A percentile compares a stretch with the other conserved stretches of the same genome.
phyloP scores from a whole-genome alignment of 2,797 vertebrate species.

The Anguilla obscura region DNA sequence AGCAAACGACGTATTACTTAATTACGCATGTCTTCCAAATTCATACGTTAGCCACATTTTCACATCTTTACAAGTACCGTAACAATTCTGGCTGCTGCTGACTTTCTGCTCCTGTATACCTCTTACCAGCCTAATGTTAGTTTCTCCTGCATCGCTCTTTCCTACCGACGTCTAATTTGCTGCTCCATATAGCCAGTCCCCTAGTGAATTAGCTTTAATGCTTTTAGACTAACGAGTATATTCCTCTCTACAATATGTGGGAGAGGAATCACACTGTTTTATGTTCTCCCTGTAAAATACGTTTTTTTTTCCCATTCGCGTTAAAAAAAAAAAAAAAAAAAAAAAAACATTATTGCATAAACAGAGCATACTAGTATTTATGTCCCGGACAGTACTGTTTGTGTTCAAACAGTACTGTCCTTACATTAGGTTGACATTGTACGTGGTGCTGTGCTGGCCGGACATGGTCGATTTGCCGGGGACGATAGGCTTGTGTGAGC shows the following conservation, averaged over 20 bases:
- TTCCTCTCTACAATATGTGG: not conserved
- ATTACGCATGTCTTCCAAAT: not conserved
- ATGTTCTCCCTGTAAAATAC: not conserved
- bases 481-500: not conserved
- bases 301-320: not conserved
- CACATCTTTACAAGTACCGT: not conserved
- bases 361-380: not conserved
- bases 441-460: not conserved
- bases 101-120: not conserved
- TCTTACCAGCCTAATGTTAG: not conserved
- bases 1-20: not conserved
- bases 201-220: conserved; percentile 7
- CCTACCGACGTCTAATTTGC: not conserved
- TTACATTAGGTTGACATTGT: not conserved
- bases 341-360: not conserved
- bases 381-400: not conserved
- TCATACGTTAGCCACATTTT: not conserved
- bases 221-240: not conserved
- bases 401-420: not conserved
- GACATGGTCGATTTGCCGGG: not conserved
- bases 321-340: not conserved
- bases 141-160: not conserved
- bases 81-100: not conserved
- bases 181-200: conserved; percentile 1
- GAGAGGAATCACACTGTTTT: not conserved